phyloP scores from a whole-genome alignment of 2,888 invertebrate species.

The Caenorhabditis sp. region DNA sequence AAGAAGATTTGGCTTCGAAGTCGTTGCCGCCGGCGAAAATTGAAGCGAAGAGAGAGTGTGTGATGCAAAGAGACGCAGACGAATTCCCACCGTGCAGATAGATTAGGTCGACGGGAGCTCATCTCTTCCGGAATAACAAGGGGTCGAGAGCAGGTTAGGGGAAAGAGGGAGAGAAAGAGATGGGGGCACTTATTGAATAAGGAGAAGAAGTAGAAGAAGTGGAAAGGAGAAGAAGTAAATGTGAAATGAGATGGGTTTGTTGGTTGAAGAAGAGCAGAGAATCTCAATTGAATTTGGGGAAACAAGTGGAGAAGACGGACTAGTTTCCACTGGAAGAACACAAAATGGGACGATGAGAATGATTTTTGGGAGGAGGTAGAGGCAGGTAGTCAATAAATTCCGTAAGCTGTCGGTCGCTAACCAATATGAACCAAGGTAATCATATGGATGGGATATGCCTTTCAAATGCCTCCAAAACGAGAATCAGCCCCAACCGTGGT shows the following conservation, averaged over 20 bases:
- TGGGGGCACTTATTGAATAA: constrained; percentile 47
- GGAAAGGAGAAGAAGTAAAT: no score
- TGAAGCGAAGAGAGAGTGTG: constrained; percentile 23
- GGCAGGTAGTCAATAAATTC: no score
- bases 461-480: no score
- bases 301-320: constrained; percentile 2
- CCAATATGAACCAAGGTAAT: no score
- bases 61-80: constrained; percentile 11
- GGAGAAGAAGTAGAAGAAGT: constrained; percentile 1
- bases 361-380: no score
- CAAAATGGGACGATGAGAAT: no score
- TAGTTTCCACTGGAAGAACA: no score
- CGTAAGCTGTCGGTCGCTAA: no score
- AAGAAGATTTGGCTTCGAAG: constrained; percentile 61
- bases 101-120: constrained; percentile 39
- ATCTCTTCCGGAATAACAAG: constrained; percentile 37
- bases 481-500: no score
- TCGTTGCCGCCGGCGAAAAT: constrained; percentile 47
- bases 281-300: constrained; percentile 14
- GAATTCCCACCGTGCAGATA: constrained; percentile 50
- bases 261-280: neutral
- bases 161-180: constrained; percentile 13
- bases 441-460: no score
- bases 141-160: constrained; percentile 32
- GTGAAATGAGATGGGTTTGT: constrained; percentile 29